A percentile compares a stretch with the other conserved stretches of the same genome.
Evolutionary conservation across 2,113 vertebrate genomes (phyloP).

Genomic region (Alexandromys fortis): DNA sequence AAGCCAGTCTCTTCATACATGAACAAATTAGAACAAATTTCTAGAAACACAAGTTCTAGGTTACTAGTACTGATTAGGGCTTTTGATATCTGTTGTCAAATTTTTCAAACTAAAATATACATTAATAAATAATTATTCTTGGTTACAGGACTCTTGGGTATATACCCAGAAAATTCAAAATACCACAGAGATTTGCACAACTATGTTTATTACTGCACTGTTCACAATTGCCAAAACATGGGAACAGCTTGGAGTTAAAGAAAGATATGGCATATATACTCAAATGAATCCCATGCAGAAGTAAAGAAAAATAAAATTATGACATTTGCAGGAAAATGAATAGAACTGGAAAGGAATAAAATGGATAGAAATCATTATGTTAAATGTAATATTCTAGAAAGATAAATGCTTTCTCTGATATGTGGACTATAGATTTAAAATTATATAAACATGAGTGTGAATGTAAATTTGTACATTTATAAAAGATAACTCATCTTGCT

Average conservation of each 20-base stretch:
- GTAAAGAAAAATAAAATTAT: background rate
- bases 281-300: background rate
- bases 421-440: background rate
- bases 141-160: background rate
- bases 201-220: background rate
- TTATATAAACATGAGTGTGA: background rate
- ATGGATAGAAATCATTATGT: background rate
- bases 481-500: background rate
- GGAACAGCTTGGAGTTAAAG: background rate
- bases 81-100: constrained; percentile 31
- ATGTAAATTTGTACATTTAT: background rate
- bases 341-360: background rate
- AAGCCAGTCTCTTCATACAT: background rate
- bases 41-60: background rate
- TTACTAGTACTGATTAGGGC: background rate
- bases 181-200: background rate
- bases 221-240: background rate
- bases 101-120: background rate
- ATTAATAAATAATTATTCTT: background rate
- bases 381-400: background rate
- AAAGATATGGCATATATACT: background rate
- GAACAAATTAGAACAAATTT: constrained; percentile 40
- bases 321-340: background rate
- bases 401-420: background rate
- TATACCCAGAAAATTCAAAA: background rate